Base-by-base conservation (phyloP, 2,797 vertebrate genomes). In the Paratrypauchen microcephalus region DNA sequence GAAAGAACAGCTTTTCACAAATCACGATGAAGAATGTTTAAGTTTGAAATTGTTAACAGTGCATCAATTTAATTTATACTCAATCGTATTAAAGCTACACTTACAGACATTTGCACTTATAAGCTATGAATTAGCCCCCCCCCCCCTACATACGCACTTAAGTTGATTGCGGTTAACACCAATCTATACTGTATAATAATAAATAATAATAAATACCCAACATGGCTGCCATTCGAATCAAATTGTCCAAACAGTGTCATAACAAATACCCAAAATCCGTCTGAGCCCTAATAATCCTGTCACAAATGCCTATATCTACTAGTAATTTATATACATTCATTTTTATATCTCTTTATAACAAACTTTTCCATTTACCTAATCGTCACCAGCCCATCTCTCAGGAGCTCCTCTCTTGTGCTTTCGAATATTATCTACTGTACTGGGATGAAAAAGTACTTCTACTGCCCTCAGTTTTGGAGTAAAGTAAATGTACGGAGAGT, bases 341-440 rank as follows among this genome's bases (percentile, higher is more conserved):
- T 74, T 79, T 66, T 58, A 18, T 60, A 36, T 76, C 73, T 83
- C 66, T 74, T 65, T 83, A 69, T 80, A 76, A 78, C 65, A 67
- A 75, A 26, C 75, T 73, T 76, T 73, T 72, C 65, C 63, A 65
- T 55, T 61, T 66, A 70, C 65, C 78, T 82, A 58, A 69, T 70
- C 30, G 73, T 77, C 77, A 84, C 83, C 83, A 80, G 80, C 72
- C 72, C 77, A 73, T 80, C 75, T 76, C 82, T 87, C 85, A 87
- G 86, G 83, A 86, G 56, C 57, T 85, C 76, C 77, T 76, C 69
- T 82, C 58, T 70, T 63, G 71, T 71, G 79, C 71, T 81, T 70
- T 74, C 5, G n/a, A 76, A 45, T 15, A 13, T 15, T 45, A 60
- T 78, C 72, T 73, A 69, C 80, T 77, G 79, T 70, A 74, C 24